Percentiles rank a stretch among this genome's conserved stretches.
phyloP scores from a whole-genome alignment of 2,113 vertebrate genomes.

The Corydoras maculifer region DNA sequence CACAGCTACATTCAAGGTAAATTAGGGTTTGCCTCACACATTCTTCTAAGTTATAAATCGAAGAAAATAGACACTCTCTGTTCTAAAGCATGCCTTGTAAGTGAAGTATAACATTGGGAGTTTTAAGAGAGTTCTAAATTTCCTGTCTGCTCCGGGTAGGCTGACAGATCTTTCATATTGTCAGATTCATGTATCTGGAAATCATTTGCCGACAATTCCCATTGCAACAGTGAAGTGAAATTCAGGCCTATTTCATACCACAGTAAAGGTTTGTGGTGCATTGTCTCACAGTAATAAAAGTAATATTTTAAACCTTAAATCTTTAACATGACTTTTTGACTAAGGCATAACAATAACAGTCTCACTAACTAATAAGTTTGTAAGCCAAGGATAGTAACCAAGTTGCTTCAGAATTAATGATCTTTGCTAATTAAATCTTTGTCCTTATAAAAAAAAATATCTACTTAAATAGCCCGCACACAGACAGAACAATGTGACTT shows the following conservation, averaged over 20 bases:
- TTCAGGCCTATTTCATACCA: not conserved
- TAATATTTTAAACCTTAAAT: not conserved
- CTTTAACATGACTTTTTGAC: not conserved
- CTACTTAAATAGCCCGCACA: too few relatives aligned
- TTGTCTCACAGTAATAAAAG: not conserved
- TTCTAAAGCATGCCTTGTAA: not conserved
- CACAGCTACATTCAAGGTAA: not conserved
- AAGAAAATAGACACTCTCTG: not conserved
- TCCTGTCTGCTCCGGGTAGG: conserved; percentile 5
- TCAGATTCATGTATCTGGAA: conserved; percentile 8
- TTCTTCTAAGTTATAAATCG: conserved; percentile 4
- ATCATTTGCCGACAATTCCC: not conserved
- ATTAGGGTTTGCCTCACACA: not conserved
- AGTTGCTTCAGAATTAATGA: too few relatives aligned
- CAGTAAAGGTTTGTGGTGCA: not conserved
- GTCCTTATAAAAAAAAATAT: too few relatives aligned
- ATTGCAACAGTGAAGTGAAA: not conserved
- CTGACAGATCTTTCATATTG: conserved; percentile 14
- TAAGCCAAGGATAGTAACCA: too few relatives aligned
- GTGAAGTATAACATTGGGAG: not conserved
- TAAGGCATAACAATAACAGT: too few relatives aligned
- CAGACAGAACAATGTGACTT: too few relatives aligned
- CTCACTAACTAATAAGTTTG: too few relatives aligned
- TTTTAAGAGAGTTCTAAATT: conserved; percentile 1
- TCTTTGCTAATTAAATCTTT: too few relatives aligned